A percentile compares a stretch with the other conserved stretches of the same genome.
Conservation (phyloP, 2,888 invertebrate species). For the Thymelicus acteon region DNA sequence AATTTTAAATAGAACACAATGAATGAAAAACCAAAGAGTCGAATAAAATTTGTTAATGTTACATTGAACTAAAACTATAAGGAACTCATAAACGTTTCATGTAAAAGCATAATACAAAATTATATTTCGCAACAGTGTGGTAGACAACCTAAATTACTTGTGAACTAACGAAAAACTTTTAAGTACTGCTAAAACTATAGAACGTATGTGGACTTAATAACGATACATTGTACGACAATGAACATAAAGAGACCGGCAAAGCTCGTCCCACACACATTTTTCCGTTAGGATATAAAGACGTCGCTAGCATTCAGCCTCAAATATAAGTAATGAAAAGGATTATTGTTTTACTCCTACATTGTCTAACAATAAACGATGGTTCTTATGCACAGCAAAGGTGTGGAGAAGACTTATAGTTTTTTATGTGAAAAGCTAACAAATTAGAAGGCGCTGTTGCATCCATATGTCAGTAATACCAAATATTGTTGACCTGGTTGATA, state of each 20-base stretch:
- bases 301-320: slow-evolving; percentile 67
- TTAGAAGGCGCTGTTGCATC: too few relatives aligned
- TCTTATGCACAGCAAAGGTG: slow-evolving; percentile 53
- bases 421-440: too few relatives aligned
- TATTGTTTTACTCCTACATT: slow-evolving; percentile 84
- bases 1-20: too few relatives aligned
- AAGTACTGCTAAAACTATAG: not conserved
- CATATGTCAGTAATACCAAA: too few relatives aligned
- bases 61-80: too few relatives aligned
- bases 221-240: slow-evolving; percentile 57
- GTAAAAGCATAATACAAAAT: too few relatives aligned
- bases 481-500: too few relatives aligned
- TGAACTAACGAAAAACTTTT: slow-evolving; percentile 3
- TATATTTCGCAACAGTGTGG: too few relatives aligned
- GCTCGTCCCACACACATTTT: slow-evolving; percentile 68
- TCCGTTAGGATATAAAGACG: slow-evolving; percentile 67
- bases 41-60: too few relatives aligned
- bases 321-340: slow-evolving; percentile 82
- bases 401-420: slow-evolving; percentile 46
- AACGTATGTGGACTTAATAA: slow-evolving; percentile 52
- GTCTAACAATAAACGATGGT: slow-evolving; percentile 74
- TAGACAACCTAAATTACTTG: not conserved
- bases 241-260: slow-evolving; percentile 58
- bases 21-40: too few relatives aligned
- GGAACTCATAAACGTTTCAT: too few relatives aligned